Percentiles rank a stretch among this genome's conserved stretches.
Conservation (phyloP, 2,797 vertebrate species). For the Poecilia picta region DNA sequence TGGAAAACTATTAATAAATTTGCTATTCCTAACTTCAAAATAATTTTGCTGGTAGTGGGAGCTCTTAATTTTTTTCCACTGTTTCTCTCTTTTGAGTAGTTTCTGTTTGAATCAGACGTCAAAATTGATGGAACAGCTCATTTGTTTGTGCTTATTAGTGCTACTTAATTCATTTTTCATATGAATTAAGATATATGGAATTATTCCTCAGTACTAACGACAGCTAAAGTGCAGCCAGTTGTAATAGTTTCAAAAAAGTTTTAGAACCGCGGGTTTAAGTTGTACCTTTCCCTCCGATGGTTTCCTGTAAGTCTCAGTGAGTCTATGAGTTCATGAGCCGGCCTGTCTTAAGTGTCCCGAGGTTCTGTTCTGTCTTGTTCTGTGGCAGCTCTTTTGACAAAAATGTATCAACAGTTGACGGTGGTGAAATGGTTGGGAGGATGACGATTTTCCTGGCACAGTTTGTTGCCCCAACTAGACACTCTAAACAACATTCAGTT, state of each 20-base stretch:
- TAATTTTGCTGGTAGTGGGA: not conserved
- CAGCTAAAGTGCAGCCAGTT: not conserved
- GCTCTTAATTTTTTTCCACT: not conserved
- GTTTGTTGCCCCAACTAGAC: too few relatives aligned
- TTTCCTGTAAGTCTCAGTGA: too few relatives aligned
- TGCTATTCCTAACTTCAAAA: not conserved
- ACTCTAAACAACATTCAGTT: too few relatives aligned
- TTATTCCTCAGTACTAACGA: not conserved
- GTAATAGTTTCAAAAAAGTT: not conserved
- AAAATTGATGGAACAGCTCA: not conserved
- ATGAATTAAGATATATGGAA: too few relatives aligned
- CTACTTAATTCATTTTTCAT: not conserved
- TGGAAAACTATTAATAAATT: not conserved
- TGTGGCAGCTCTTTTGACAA: not conserved
- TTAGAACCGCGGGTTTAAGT: too few relatives aligned
- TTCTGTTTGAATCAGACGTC: not conserved
- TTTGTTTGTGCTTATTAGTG: not conserved
- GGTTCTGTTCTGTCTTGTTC: not conserved
- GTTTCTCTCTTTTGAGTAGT: too few relatives aligned
- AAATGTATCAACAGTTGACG: not conserved
- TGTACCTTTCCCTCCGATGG: too few relatives aligned
- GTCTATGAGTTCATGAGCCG: too few relatives aligned
- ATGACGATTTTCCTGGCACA: too few relatives aligned
- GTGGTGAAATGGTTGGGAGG: too few relatives aligned
- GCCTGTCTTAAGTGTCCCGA: too few relatives aligned